These are phyloP conservation scores for Hozukius guyotensis DNA, from an alignment of 2,797 vertebrate genomes.

Conservation along the genomic window DNA sequence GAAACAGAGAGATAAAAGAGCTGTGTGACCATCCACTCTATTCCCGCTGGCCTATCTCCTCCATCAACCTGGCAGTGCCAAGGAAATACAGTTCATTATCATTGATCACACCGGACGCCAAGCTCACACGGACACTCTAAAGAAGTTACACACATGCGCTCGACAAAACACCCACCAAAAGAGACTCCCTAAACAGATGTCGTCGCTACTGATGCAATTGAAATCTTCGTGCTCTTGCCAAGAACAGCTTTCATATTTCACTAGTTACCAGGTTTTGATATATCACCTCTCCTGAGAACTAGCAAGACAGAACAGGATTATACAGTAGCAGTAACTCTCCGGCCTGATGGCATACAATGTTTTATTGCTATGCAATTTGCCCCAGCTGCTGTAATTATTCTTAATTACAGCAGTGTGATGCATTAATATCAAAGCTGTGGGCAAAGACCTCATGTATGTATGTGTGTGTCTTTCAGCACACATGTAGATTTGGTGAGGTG, in stretches of 20 bases:
- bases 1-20: constrained; percentile 55
- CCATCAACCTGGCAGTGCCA: constrained; percentile 65
- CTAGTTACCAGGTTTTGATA: constrained; percentile 18
- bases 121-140: constrained; percentile 11
- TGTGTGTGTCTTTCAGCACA: not conserved
- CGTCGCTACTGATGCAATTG: constrained; percentile 21
- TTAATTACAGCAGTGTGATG: constrained; percentile 60
- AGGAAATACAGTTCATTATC: constrained; percentile 70
- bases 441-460: not conserved
- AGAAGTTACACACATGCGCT: constrained; percentile 28
- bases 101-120: constrained; percentile 50
- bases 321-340: constrained; percentile 13
- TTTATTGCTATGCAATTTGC: constrained; percentile 51
- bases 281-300: constrained; percentile 6
- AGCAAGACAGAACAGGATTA: constrained; percentile 9
- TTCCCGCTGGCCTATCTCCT: constrained; percentile 49
- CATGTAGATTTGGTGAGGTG: not conserved
- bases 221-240: constrained; percentile 20
- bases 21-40: constrained; percentile 47
- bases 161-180: constrained; percentile 6
- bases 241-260: constrained; percentile 34
- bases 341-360: constrained; percentile 9
- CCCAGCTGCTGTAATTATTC: constrained; percentile 64
- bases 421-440: constrained; percentile 52
- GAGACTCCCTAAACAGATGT: constrained; percentile 42